Evolutionary conservation across 2,797 vertebrate genomes (phyloP), one percentile per base, ranked within the genome.

Genomic region (Columba guinea): DNA sequence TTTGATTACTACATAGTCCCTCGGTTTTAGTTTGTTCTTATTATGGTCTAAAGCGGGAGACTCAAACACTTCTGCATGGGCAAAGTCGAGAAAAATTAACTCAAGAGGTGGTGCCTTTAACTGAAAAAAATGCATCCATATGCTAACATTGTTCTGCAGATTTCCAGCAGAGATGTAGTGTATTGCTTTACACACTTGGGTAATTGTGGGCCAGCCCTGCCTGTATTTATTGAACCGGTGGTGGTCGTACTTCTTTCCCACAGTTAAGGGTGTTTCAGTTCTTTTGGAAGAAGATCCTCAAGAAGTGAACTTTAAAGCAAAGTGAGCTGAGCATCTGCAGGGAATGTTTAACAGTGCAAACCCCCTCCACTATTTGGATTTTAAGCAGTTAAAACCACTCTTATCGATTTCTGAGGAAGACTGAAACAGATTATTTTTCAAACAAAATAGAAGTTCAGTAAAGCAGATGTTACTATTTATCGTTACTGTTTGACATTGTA

Each of bases 391-490:
- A 37, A 86, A 94, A 81, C 44, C 28, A 46, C 48, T 32, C 73
- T 67, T 52, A 67, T 7, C 21, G n/a, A 6, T 87, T 71, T 48
- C 32, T 48, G 65, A 75, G 49, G 52, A 53, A 78, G 79, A 55
- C 75, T 87, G 67, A 84, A 84, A 48, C 41, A 39, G 48, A 26
- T 82, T 87, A 21, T 80, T 94, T 84, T 88, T 74, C 68, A 68
- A 78, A 48, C 32, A 90, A 91, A 96, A 62, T 12, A 75, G 8
- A 84, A 77, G 48, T 87, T 87, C 34, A 23, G 67, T 73, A 48
- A 78, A 90, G 75, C 93, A 96, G 75, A 94, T 90, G 93, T 93
- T 97, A 44, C n/a, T 87, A 30, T 76, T 94, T 94, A 77, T 93
- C 87, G 52, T 73, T 51, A 23, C n/a, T 92, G 49, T 48, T 87